Evolutionary conservation across 53 echinoderm and acorn worm species (phyloP).

Genomic region (Holothuria leucospilota): DNA sequence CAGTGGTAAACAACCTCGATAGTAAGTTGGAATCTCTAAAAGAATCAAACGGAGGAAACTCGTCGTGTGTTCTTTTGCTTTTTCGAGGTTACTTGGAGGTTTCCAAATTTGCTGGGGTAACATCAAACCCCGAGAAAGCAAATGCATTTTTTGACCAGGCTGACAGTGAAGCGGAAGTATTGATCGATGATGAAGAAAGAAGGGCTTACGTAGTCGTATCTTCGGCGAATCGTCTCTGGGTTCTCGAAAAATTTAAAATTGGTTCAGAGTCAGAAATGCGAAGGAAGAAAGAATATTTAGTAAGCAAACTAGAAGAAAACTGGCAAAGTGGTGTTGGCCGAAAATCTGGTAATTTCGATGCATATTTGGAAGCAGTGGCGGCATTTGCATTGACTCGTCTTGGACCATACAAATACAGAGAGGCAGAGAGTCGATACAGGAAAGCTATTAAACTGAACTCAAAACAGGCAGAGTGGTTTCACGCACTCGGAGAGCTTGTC

Average conservation of each 20-base stretch:
- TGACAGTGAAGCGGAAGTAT: constrained; percentile 1
- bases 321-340: no score
- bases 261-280: no score
- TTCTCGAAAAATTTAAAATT: neutral
- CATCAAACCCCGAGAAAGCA: neutral
- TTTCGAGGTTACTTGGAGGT: constrained; percentile 40
- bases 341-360: neutral
- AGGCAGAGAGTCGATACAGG: constrained; percentile 7
- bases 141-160: constrained; percentile 15
- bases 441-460: neutral
- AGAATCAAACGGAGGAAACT: neutral
- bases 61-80: neutral
- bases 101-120: constrained; percentile 17
- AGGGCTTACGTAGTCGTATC: neutral
- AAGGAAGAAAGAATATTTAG: no score
- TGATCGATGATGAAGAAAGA: constrained; percentile 20
- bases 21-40: constrained; percentile 24
- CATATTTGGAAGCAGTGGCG: constrained; percentile 16
- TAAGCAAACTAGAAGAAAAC: no score
- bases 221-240: constrained; percentile 18
- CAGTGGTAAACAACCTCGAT: constrained; percentile 20
- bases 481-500: neutral
- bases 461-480: neutral
- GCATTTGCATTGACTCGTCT: constrained; percentile 17
- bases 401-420: constrained; percentile 17